A percentile compares a stretch with the other conserved stretches of the same genome.
Conservation (phyloP, 2,797 vertebrate genomes). For the Poeciliopsis infans region DNA sequence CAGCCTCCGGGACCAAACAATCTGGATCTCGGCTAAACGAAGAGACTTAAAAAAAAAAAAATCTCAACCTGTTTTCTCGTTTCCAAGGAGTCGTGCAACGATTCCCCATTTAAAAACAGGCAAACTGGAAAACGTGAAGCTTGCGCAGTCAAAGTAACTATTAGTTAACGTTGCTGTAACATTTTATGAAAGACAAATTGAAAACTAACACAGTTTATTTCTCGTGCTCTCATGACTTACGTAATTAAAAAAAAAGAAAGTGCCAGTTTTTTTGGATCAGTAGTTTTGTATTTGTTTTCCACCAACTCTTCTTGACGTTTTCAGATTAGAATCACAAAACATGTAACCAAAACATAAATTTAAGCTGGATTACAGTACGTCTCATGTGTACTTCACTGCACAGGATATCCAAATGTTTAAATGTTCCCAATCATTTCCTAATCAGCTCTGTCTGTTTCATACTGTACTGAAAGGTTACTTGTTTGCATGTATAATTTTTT, state of each 20-base stretch:
- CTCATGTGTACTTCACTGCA: not conserved
- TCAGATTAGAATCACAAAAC: not conserved
- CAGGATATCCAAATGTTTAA: not conserved
- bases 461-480: not conserved
- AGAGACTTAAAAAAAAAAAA: not conserved
- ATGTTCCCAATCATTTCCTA: not conserved
- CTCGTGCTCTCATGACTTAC: too few relatives aligned
- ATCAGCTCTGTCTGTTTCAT: not conserved
- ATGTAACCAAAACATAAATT: not conserved
- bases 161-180: not conserved
- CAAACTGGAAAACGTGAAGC: not conserved
- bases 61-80: not conserved
- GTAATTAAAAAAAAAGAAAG: not conserved
- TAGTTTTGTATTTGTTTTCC: not conserved
- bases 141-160: not conserved
- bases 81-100: not conserved
- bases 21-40: not conserved
- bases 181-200: not conserved
- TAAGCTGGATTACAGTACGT: not conserved
- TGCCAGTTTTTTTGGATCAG: not conserved
- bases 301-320: not conserved
- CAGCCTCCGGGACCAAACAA: not conserved
- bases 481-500: not conserved
- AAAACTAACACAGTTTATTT: too few relatives aligned
- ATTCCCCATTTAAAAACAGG: not conserved